Base-by-base conservation (phyloP, 2,888 invertebrate species). In the Zeuzera pyrina region DNA sequence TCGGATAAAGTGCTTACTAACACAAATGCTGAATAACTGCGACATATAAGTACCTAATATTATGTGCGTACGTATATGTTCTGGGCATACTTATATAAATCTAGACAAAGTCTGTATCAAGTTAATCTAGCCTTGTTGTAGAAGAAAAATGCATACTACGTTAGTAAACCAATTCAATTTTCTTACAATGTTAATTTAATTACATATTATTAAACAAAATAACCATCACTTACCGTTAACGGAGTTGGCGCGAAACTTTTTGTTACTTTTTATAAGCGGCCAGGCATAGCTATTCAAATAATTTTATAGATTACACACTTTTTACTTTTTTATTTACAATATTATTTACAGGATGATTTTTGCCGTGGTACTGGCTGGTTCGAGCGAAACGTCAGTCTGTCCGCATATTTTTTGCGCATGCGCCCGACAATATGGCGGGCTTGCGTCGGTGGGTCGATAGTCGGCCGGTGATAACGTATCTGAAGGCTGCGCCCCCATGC, bases 371-470 rank as follows among this genome's bases (percentile, higher is more conserved):
- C 66, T 70, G 67, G 45, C 43, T 50, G 43, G 42, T 35, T 19
- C 19, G 19, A 28, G 28, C 36, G 44, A 64, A 73, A 76, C 72
- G 76, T 77, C 77, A 77, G 60, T 53, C 15, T 54, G 67, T 71
- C 74, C 74, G 78, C 78, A 77, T 69, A 59, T 55, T 52, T 52
- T 52, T 51, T 48, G 57, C 71, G 77, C 77, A 57, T 67, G 77
- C 69, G 73, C 57, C 47, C 15, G 10, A 27, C 39, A 57, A 60
- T 34, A 63, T 64, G 63, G 61, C 62, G 47, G 52, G 27, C 32
- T 14, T 10, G 14, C 15, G 43, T 11, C 31, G 46, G 43, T 47
- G 57, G 71, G 73, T 76, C 76, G 76, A 76, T 76, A 76, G 55
- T 40, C 39, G n/a, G n/a, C n/a, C n/a, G 42, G 52, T 63, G 72